These are phyloP conservation scores for Panzeria rudis DNA, from an alignment of 2,888 invertebrate genomes.

Conservation along the genomic window DNA sequence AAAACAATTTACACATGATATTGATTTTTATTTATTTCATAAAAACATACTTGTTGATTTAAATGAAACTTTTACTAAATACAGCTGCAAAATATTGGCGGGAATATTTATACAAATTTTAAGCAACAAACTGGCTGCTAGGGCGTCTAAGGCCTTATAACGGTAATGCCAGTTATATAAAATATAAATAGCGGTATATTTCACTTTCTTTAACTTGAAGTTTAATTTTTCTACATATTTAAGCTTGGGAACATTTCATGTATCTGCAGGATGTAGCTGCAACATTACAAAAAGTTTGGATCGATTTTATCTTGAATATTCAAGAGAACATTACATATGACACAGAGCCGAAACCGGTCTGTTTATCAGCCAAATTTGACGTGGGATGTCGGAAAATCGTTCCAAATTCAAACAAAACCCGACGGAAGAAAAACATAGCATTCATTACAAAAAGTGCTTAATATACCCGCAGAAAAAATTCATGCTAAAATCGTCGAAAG, in stretches of 20 bases:
- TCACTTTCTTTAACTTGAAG: no score
- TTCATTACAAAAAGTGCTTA: no score
- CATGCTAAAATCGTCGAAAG: no score
- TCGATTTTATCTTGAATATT: no score
- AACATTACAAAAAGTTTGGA: conserved; percentile 11
- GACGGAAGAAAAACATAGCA: no score
- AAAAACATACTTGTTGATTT: conserved; percentile 73
- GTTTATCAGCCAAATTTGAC: no score
- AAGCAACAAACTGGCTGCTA: neutral
- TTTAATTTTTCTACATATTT: neutral
- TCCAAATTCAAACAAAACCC: no score
- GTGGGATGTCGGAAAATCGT: no score
- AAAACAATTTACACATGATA: conserved; percentile 71
- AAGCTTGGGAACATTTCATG: neutral
- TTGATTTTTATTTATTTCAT: conserved; percentile 65
- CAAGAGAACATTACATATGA: no score
- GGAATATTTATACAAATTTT: conserved; percentile 28
- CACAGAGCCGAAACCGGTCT: no score
- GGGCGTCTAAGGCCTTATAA: neutral
- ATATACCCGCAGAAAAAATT: no score
- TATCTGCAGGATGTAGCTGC: neutral
- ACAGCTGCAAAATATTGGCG: conserved; percentile 28
- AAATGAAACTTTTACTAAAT: conserved; percentile 4
- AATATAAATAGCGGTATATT: no score
- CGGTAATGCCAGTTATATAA: neutral